phyloP scores from a whole-genome alignment of 2,888 invertebrate genomes.

The Trichogramma dendrolimi region DNA sequence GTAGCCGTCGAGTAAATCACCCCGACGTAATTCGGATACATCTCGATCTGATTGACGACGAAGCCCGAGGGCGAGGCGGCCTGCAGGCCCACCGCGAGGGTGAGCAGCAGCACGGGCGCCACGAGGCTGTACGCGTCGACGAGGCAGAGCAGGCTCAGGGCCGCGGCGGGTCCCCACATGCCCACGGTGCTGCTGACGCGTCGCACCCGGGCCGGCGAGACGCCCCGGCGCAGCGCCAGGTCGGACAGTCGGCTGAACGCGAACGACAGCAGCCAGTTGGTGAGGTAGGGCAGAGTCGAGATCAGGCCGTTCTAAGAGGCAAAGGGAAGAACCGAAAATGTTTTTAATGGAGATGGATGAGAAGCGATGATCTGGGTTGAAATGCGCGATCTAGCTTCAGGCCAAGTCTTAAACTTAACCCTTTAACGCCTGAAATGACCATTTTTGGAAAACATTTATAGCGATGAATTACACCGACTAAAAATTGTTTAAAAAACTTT shows the following conservation, averaged over 20 bases:
- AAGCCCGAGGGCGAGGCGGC: conserved; percentile 46
- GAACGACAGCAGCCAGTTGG: conserved; percentile 56
- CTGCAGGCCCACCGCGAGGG: conserved; percentile 45
- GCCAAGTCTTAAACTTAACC: not conserved
- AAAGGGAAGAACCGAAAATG: not conserved
- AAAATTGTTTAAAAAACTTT: too few species aligned
- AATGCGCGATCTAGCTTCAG: not conserved
- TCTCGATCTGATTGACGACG: conserved; percentile 54
- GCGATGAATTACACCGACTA: too few species aligned
- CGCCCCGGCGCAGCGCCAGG: conserved; percentile 42
- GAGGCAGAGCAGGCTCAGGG: conserved; percentile 48
- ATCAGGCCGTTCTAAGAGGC: conserved; percentile 51
- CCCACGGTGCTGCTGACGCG: conserved; percentile 56
- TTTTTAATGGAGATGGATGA: not conserved
- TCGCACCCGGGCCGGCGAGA: conserved; percentile 39
- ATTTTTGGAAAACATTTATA: too few species aligned
- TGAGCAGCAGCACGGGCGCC: conserved; percentile 38
- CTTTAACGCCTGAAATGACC: too few species aligned
- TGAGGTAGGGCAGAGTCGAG: conserved; percentile 58
- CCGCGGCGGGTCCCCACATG: conserved; percentile 52
- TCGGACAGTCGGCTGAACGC: conserved; percentile 55
- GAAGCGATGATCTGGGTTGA: not conserved
- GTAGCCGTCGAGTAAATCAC: conserved; percentile 54
- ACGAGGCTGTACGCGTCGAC: conserved; percentile 30
- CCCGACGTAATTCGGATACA: conserved; percentile 55